Conservation (phyloP, 1,140 invertebrate genomes). For the Musca vetustissima region DNA sequence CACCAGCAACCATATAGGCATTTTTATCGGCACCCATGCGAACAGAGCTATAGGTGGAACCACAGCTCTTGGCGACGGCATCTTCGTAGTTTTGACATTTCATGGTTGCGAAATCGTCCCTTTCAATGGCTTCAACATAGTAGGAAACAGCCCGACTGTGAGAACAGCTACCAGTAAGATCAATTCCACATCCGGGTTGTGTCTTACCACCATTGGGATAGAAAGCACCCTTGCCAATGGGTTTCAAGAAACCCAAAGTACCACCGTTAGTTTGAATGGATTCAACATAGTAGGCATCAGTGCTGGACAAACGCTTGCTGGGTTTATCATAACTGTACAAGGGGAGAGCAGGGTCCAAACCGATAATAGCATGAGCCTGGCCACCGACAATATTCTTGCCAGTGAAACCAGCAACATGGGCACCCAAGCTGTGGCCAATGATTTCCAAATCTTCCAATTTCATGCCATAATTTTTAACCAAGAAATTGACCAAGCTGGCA, state of each 20-base stretch:
- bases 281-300: slow-evolving; percentile 69
- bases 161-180: slow-evolving; percentile 53
- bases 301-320: slow-evolving; percentile 61
- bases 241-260: slow-evolving; percentile 58
- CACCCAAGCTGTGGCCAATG: slow-evolving; percentile 68
- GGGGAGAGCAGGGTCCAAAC: slow-evolving; percentile 60
- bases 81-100: slow-evolving; percentile 39
- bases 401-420: slow-evolving; percentile 64
- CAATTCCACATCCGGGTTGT: slow-evolving; percentile 61
- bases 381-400: slow-evolving; percentile 48
- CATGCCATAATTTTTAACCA: slow-evolving; percentile 54
- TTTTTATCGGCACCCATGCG: slow-evolving; percentile 54
- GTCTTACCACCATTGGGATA: slow-evolving; percentile 57
- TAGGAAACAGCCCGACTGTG: slow-evolving; percentile 60
- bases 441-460: slow-evolving; percentile 59
- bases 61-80: slow-evolving; percentile 39
- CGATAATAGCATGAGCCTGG: slow-evolving; percentile 49
- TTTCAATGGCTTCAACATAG: slow-evolving; percentile 57
- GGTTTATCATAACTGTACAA: slow-evolving; percentile 54
- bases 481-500: slow-evolving; percentile 57
- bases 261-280: slow-evolving; percentile 72
- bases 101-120: slow-evolving; percentile 38
- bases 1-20: slow-evolving; percentile 50
- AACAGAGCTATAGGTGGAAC: slow-evolving; percentile 38
- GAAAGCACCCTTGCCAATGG: slow-evolving; percentile 59